phyloP scores from a whole-genome alignment of 2,888 invertebrate species.

The Drosophila testacea region DNA sequence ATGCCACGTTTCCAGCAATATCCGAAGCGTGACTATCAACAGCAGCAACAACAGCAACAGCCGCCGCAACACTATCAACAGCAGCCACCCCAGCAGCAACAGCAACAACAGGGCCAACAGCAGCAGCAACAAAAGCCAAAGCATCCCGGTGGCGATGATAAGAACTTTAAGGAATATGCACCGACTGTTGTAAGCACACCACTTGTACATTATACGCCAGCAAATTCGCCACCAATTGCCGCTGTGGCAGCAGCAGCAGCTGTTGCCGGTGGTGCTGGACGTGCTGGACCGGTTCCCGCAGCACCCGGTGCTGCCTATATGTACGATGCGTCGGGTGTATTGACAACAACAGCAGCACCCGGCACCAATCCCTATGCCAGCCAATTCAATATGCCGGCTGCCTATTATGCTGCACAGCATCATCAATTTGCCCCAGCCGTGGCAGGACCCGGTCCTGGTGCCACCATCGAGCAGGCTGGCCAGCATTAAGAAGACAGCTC shows the following conservation, averaged over 20 bases:
- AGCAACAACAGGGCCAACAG: constrained; percentile 68
- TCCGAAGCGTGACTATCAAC: constrained; percentile 83
- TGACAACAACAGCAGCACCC: constrained; percentile 82
- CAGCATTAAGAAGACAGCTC: constrained; percentile 58
- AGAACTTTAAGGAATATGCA: constrained; percentile 76
- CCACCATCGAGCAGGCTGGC: constrained; percentile 65
- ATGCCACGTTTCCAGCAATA: constrained; percentile 83
- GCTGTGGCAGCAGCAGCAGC: constrained; percentile 68
- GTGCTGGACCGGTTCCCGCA: constrained; percentile 54
- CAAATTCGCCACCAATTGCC: constrained; percentile 83
- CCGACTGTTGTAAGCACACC: constrained; percentile 70
- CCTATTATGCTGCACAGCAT: constrained; percentile 81
- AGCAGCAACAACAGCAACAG: constrained; percentile 67
- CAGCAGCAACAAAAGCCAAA: constrained; percentile 68
- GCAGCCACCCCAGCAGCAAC: constrained; percentile 70
- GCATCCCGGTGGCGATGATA: constrained; percentile 65
- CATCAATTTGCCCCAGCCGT: constrained; percentile 74
- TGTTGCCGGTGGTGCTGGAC: constrained; percentile 53
- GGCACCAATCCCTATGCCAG: constrained; percentile 84
- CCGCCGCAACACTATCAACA: constrained; percentile 57
- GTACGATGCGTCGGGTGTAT: constrained; percentile 83
- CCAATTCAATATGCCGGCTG: constrained; percentile 81
- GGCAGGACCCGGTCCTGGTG: constrained; percentile 69
- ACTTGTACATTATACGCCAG: constrained; percentile 79
- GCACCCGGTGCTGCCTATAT: constrained; percentile 79